Conservation (phyloP, 2,797 vertebrate species). For the Pangasius mekongensis region DNA sequence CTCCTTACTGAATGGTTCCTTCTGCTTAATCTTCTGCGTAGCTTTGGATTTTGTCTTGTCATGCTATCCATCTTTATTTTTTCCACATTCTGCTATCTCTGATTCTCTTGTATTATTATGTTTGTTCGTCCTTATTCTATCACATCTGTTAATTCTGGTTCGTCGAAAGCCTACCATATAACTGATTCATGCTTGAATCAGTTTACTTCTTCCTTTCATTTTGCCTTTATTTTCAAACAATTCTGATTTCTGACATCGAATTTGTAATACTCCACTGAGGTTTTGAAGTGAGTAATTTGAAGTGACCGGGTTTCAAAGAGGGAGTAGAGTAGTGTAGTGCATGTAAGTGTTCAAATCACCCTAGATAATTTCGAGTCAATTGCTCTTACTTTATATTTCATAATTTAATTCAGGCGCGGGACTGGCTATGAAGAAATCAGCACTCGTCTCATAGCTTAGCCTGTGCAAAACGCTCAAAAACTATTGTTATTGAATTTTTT, state of each 20-base stretch:
- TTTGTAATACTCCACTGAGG: background rate
- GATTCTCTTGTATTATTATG: background rate
- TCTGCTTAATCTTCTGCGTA: background rate
- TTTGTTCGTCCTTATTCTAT: background rate
- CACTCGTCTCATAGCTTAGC: background rate
- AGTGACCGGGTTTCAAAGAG: background rate
- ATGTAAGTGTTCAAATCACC: background rate
- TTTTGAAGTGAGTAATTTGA: background rate
- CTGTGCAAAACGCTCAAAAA: background rate
- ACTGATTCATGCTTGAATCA: background rate
- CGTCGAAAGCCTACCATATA: background rate
- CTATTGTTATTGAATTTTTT: background rate
- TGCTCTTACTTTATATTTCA: slow-evolving; percentile 21
- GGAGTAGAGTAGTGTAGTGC: background rate
- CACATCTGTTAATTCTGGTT: background rate
- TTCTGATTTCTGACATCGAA: background rate
- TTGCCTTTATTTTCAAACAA: background rate
- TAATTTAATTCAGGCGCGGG: slow-evolving; percentile 8
- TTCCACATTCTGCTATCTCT: background rate
- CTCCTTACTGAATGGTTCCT: background rate
- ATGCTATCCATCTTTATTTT: background rate
- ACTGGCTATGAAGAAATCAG: slow-evolving; percentile 38
- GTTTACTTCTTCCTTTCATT: background rate
- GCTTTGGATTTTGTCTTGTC: background rate
- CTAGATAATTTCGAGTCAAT: background rate